Conservation (phyloP, 2,113 vertebrate species). For the Calidris pygmaea region DNA sequence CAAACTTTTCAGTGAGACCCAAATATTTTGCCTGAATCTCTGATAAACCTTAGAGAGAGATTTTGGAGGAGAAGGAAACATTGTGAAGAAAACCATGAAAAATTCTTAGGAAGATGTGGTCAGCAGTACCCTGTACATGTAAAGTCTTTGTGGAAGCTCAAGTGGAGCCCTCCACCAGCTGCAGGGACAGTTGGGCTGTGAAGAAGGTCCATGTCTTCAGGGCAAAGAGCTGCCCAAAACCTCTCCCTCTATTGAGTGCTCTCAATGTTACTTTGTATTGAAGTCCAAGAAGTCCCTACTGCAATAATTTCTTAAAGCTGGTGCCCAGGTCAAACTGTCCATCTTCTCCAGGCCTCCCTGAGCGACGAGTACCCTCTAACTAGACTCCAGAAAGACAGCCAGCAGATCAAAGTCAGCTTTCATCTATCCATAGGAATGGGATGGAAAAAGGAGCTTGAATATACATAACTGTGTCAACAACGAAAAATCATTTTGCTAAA, state of each 20-base stretch:
- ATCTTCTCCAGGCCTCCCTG: background rate
- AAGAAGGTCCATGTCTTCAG: background rate
- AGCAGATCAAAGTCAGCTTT: background rate
- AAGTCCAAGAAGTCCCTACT: background rate
- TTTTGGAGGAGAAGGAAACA: background rate
- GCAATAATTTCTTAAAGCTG: background rate
- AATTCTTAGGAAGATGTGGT: background rate
- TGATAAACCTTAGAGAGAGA: background rate
- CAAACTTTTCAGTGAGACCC: background rate
- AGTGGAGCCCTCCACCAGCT: background rate
- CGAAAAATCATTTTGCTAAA: background rate
- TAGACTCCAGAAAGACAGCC: background rate
- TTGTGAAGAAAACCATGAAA: background rate
- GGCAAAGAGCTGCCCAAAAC: background rate
- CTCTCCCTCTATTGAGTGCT: background rate
- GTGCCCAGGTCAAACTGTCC: background rate
- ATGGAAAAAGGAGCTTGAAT: background rate
- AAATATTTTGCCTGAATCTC: background rate
- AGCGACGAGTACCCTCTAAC: background rate
- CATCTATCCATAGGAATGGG: background rate
- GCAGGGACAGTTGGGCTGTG: background rate
- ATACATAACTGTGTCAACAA: fast-evolving
- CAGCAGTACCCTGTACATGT: background rate
- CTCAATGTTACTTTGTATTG: background rate
- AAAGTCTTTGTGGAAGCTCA: background rate